Conservation (phyloP, 2,888 invertebrate genomes). For the Lasioglossum oenotherae region DNA sequence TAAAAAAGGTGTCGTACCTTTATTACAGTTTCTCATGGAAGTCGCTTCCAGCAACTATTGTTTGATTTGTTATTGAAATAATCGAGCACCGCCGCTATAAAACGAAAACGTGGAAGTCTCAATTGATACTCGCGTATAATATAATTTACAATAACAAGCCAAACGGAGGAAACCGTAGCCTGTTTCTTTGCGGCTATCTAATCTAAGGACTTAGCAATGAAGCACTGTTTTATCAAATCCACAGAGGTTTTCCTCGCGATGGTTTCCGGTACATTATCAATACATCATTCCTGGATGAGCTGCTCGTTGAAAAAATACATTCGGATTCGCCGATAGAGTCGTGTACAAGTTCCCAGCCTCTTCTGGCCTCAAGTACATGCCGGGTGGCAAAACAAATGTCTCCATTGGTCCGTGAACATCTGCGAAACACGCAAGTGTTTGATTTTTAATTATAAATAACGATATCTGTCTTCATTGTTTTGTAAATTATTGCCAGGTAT, state of each 20-base stretch:
- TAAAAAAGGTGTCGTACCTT: slow-evolving; percentile 49
- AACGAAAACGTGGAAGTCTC: slow-evolving; percentile 11
- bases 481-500: neutral
- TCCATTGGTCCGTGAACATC: slow-evolving; percentile 81
- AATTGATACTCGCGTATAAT: slow-evolving; percentile 22
- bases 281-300: slow-evolving; percentile 97
- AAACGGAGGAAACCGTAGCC: slow-evolving; percentile 38
- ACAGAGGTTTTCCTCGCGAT: neutral
- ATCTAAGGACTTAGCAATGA: slow-evolving; percentile 49
- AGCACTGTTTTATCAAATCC: slow-evolving; percentile 24
- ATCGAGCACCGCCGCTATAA: slow-evolving; percentile 16
- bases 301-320: slow-evolving; percentile 95
- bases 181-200: slow-evolving; percentile 49
- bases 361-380: slow-evolving; percentile 92
- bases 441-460: neutral
- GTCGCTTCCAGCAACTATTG: slow-evolving; percentile 23
- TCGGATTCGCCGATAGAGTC: slow-evolving; percentile 95
- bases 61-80: slow-evolving; percentile 48
- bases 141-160: slow-evolving; percentile 58
- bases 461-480: neutral
- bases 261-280: slow-evolving; percentile 83
- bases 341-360: slow-evolving; percentile 93
- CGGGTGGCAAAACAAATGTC: slow-evolving; percentile 85
- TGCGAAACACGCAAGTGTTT: slow-evolving; percentile 52
- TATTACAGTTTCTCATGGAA: slow-evolving; percentile 54